Conservation (phyloP, 2,113 vertebrate species). For the Nycticorax nycticorax region DNA sequence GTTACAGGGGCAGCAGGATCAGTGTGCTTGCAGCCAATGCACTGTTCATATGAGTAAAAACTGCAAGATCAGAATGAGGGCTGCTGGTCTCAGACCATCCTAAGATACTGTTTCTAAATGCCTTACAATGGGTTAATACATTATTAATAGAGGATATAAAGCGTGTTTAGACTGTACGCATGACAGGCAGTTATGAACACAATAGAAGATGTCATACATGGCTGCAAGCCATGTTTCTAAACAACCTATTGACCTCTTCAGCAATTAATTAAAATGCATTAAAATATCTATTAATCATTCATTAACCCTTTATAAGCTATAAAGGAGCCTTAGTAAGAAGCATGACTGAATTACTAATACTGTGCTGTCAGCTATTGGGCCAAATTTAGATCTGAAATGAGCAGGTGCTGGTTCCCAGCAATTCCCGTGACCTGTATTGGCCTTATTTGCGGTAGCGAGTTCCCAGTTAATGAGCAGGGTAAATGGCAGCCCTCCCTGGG, state of each 20-base stretch:
- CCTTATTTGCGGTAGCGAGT: background rate
- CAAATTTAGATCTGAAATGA: background rate
- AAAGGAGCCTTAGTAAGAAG: background rate
- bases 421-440: background rate
- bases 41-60: background rate
- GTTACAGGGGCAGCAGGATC: background rate
- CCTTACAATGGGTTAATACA: constrained; percentile 11
- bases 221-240: constrained; percentile 40
- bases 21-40: background rate
- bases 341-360: background rate
- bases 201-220: constrained; percentile 39
- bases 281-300: constrained; percentile 52
- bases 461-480: background rate
- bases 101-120: background rate
- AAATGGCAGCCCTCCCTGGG: background rate
- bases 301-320: constrained; percentile 47
- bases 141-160: constrained; percentile 33
- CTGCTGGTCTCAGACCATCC: background rate
- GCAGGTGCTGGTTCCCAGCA: constrained; percentile 2
- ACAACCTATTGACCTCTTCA: constrained; percentile 45
- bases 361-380: background rate
- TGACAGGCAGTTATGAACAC: constrained; percentile 22
- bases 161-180: background rate
- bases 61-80: background rate
- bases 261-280: constrained; percentile 55